A percentile compares a stretch with the other conserved stretches of the same genome.
Evolutionary conservation across 53 echinoderm and acorn worm genomes (phyloP).

Genomic region (Crossaster papposus): DNA sequence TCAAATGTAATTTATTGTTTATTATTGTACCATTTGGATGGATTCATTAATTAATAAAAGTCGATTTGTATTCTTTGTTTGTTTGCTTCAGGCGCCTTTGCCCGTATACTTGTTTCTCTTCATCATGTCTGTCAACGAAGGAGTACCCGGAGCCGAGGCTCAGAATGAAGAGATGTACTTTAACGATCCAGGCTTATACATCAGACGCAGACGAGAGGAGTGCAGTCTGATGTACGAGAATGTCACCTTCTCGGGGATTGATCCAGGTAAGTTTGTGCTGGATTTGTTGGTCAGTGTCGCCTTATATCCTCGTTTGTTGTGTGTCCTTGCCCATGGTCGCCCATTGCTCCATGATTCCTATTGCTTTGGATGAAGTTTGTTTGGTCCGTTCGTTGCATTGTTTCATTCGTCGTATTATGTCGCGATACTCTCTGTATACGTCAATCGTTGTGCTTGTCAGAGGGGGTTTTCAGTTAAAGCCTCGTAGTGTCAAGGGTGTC

Average conservation of each 20-base stretch:
- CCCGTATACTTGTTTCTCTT: not conserved
- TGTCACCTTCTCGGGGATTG: not conserved
- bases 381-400: too few relatives aligned
- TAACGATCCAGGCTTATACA: not conserved
- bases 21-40: not conserved
- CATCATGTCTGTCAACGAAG: not conserved
- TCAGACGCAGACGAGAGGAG: not conserved
- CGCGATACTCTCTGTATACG: too few relatives aligned
- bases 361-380: too few relatives aligned
- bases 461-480: too few relatives aligned
- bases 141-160: not conserved
- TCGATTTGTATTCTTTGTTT: not conserved
- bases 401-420: too few relatives aligned
- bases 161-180: not conserved
- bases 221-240: slow-evolving; percentile 5
- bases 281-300: not conserved
- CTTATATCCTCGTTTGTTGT: not conserved
- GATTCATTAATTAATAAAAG: not conserved
- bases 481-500: too few relatives aligned
- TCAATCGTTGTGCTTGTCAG: too few relatives aligned
- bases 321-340: not conserved
- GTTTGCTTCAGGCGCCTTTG: not conserved
- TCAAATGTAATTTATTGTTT: too few relatives aligned
- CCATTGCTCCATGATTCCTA: too few relatives aligned
- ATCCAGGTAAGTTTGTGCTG: slow-evolving; percentile 3